Conservation (phyloP, 2,888 invertebrate genomes). For the Watsonalla cultraria region DNA sequence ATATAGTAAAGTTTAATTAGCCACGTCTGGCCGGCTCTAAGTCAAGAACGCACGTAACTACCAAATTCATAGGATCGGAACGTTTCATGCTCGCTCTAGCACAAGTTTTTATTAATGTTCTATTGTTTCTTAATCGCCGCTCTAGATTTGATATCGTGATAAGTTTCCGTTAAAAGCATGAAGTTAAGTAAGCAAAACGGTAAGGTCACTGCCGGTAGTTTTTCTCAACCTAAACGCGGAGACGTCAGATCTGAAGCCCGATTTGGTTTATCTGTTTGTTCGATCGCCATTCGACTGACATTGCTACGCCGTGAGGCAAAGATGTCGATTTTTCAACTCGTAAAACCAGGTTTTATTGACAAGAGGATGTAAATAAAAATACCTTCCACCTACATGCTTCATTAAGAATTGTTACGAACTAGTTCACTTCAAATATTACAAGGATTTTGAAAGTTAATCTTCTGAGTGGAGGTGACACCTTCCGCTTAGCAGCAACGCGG, state of each 20-base stretch:
- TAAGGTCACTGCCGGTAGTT: constrained; percentile 52
- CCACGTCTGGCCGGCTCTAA: constrained; percentile 5
- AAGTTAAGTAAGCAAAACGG: constrained; percentile 54
- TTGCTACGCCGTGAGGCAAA: constrained; percentile 39
- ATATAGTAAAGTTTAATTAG: constrained; percentile 14
- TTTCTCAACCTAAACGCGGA: constrained; percentile 51
- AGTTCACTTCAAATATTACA: constrained; percentile 20
- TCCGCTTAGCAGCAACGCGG: constrained; percentile 28
- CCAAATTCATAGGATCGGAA: constrained; percentile 51
- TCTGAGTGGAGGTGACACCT: constrained; percentile 31
- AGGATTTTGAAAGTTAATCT: constrained; percentile 44
- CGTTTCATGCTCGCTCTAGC: constrained; percentile 59
- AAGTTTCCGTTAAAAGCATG: constrained; percentile 67
- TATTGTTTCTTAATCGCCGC: constrained; percentile 71
- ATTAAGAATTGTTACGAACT: constrained; percentile 38
- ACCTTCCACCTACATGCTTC: constrained; percentile 33
- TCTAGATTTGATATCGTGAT: constrained; percentile 65
- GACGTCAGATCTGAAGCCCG: constrained; percentile 55
- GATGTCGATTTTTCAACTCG: constrained; percentile 54
- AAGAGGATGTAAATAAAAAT: constrained; percentile 41
- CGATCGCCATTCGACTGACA: constrained; percentile 57
- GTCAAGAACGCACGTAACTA: constrained; percentile 19
- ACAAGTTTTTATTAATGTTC: constrained; percentile 67
- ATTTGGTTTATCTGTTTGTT: constrained; percentile 54
- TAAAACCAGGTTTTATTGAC: constrained; percentile 40